These are phyloP conservation scores for Drosophila pseudotalamancana DNA, from an alignment of 2,888 invertebrate genomes.

Conservation along the genomic window DNA sequence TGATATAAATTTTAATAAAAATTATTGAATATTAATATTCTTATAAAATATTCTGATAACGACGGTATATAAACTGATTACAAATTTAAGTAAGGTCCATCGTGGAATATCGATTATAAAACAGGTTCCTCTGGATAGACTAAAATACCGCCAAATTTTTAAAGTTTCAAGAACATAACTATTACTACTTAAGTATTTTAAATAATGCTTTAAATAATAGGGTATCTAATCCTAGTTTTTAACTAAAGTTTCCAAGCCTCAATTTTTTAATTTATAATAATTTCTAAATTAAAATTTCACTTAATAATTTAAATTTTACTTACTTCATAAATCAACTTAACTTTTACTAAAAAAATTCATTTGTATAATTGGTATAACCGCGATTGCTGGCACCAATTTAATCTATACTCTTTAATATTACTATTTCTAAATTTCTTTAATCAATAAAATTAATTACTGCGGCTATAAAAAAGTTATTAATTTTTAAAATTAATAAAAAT, in stretches of 20 bases:
- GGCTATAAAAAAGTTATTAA: slow-evolving; percentile 79
- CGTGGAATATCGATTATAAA: slow-evolving; percentile 88
- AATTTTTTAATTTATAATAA: slow-evolving; percentile 85
- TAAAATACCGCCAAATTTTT: slow-evolving; percentile 90
- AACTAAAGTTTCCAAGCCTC: slow-evolving; percentile 86
- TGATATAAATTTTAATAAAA: slow-evolving; percentile 86
- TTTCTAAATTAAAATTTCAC: slow-evolving; percentile 79
- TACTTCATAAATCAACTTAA: slow-evolving; percentile 68
- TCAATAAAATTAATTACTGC: slow-evolving; percentile 86
- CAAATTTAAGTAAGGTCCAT: slow-evolving; percentile 75
- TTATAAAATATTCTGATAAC: slow-evolving; percentile 4
- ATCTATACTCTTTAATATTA: slow-evolving; percentile 84
- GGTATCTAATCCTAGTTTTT: slow-evolving; percentile 89
- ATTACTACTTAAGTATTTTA: slow-evolving; percentile 85
- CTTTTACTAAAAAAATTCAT: slow-evolving; percentile 85
- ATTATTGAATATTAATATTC: slow-evolving; percentile 2
- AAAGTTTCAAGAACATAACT: slow-evolving; percentile 88
- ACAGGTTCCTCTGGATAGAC: slow-evolving; percentile 89
- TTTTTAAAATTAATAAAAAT: slow-evolving; percentile 84
- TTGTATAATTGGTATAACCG: slow-evolving; percentile 88
- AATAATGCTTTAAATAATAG: slow-evolving; percentile 86
- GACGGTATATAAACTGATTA: slow-evolving; percentile 2
- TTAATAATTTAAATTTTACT: slow-evolving; percentile 86
- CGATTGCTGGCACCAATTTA: slow-evolving; percentile 88
- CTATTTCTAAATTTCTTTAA: slow-evolving; percentile 87